These are phyloP conservation scores for Bellardia bayeri DNA, from an alignment of 2,888 invertebrate genomes.

Conservation along the genomic window DNA sequence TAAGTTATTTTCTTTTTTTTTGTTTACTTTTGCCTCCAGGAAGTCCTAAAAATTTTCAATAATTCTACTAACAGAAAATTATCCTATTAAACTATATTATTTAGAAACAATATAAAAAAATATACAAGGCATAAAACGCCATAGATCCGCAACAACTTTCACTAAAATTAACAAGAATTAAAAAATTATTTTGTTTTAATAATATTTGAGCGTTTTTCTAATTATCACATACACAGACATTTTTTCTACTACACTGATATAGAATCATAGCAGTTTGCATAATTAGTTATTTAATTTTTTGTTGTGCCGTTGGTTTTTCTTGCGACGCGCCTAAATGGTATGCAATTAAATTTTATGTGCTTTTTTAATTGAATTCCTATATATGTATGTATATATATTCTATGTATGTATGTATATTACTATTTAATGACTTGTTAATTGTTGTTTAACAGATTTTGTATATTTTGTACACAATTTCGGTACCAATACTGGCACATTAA, in stretches of 20 bases:
- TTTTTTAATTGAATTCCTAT: conserved; percentile 33
- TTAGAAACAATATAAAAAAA: too few relatives aligned
- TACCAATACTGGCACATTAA: conserved; percentile 8
- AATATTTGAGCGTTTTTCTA: background rate
- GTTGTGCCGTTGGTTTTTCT: background rate
- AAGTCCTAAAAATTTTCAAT: too few relatives aligned
- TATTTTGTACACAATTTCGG: background rate
- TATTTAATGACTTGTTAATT: conserved; percentile 39
- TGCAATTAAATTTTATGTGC: conserved; percentile 36
- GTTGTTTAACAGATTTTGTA: conserved; percentile 41
- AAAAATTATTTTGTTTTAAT: background rate
- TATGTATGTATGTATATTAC: conserved; percentile 1
- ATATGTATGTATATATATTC: background rate
- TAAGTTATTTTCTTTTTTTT: too few relatives aligned
- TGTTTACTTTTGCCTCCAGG: too few relatives aligned
- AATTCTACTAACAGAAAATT: too few relatives aligned
- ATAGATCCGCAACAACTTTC: too few relatives aligned
- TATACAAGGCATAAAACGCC: too few relatives aligned
- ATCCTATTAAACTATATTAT: too few relatives aligned
- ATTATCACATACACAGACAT: background rate
- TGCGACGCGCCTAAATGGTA: background rate
- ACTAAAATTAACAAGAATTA: too few relatives aligned
- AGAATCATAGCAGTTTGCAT: conserved; percentile 1
- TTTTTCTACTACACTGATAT: background rate
- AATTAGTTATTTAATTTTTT: conserved; percentile 12